These are phyloP conservation scores for Epistrophe eligans DNA, from an alignment of 2,888 invertebrate genomes.

Conservation along the genomic window DNA sequence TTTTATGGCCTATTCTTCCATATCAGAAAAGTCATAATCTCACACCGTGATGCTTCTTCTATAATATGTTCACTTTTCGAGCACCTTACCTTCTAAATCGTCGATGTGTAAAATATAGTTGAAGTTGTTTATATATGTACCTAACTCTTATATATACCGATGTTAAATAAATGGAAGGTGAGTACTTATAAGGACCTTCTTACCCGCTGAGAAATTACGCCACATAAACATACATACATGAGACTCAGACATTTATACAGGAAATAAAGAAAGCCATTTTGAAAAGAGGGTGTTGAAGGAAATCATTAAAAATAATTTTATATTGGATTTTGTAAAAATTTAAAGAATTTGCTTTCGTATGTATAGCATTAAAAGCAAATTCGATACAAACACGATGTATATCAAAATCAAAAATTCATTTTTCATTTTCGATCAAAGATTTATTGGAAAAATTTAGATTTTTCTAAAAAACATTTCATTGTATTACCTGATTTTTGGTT, in stretches of 20 bases:
- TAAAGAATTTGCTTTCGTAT: too few species aligned
- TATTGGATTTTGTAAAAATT: background rate
- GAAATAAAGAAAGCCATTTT: background rate
- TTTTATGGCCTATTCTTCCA: background rate
- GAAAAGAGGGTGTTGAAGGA: background rate
- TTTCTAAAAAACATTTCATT: too few species aligned
- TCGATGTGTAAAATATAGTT: slow-evolving; percentile 17
- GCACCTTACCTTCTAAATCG: background rate
- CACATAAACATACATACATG: background rate
- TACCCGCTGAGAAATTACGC: background rate
- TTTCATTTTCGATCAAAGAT: too few species aligned
- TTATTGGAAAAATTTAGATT: too few species aligned
- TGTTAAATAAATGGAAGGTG: slow-evolving; percentile 9
- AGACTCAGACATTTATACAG: background rate
- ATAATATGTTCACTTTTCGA: background rate
- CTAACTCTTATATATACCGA: background rate
- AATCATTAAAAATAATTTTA: background rate
- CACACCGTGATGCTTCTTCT: background rate
- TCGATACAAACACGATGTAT: too few species aligned
- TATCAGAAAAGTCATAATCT: slow-evolving; percentile 14
- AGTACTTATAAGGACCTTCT: slow-evolving; percentile 1
- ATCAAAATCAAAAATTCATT: too few species aligned
- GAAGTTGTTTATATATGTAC: background rate
- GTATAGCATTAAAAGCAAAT: too few species aligned
- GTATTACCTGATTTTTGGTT: too few species aligned